Conservation (phyloP, 2,113 vertebrate species). For the Pungitius pungitius region DNA sequence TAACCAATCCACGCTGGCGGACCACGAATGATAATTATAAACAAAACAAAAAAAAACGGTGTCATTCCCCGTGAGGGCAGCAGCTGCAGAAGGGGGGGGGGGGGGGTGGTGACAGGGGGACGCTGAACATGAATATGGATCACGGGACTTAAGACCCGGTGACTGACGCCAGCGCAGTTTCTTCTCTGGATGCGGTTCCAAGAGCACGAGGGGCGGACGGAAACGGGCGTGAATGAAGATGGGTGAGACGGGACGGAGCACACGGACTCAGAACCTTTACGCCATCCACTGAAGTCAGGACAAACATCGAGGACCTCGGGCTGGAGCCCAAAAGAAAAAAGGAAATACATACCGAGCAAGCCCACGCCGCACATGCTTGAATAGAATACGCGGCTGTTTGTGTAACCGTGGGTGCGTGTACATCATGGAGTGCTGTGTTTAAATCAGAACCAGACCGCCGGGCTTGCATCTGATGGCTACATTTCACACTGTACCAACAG, state of each 20-base stretch:
- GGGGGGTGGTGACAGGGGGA: constrained; percentile 51
- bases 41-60: constrained; percentile 68
- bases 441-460: constrained; percentile 21
- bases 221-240: constrained; percentile 25
- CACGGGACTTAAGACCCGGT: constrained; percentile 55
- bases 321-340: constrained; percentile 22
- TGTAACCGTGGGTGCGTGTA: constrained; percentile 15
- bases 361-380: not conserved
- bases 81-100: constrained; percentile 47
- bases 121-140: constrained; percentile 73
- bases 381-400: constrained; percentile 15
- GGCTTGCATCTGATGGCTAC: constrained; percentile 45
- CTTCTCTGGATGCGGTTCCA: constrained; percentile 23
- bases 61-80: constrained; percentile 65
- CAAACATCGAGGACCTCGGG: too few species aligned
- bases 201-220: constrained; percentile 27
- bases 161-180: constrained; percentile 53
- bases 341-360: constrained; percentile 26
- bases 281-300: too few species aligned
- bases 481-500: constrained; percentile 57
- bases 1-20: constrained; percentile 65
- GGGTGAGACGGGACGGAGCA: too few species aligned
- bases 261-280: too few species aligned
- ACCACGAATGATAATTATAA: constrained; percentile 70
- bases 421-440: constrained; percentile 24